Base-by-base conservation (phyloP, 2,888 invertebrate genomes). In the Phyto melanocephala region DNA sequence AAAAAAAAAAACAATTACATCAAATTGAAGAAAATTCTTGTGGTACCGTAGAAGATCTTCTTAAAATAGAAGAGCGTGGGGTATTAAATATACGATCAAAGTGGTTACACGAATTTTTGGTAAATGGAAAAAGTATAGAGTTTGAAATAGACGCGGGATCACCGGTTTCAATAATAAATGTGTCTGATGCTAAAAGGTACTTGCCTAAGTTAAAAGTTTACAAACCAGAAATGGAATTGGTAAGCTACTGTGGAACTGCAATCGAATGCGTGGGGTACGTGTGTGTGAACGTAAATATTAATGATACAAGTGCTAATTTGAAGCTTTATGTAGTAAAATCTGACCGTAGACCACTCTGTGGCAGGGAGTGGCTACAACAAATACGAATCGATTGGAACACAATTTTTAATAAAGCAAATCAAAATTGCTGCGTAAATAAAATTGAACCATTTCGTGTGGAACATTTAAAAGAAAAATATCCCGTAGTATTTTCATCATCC, bases 141-240 rank as follows among this genome's bases (percentile, higher is more conserved):
- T 68, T 77, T 37, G 68, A 77, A 62, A 33, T 77, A 13, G 76
- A 68, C 45, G 67, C 63, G 11, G 65, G 75, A 13, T 15, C 75
- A 8, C 47, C 67, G 20, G 75, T 76, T 8, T 33, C 78, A 35
- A 47, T 79, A 22, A 79, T 71, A 11, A 72, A 71, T 28, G 22
- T 71, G 7, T 20, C 24, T 2, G 75, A 63, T 24, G 54, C 28
- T 11, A 75, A 75, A 28, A 67, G 7, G 28, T 24, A 24, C 10
- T 10, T 70, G 20, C 45, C 15, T 13, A 50, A 68, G 17, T 47
- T 5, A 40, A 70, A 68, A 60, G 11, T 70, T 8, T 20, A 68
- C 11, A 17, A 47, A 52, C 50, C 71, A 8, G 45, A 71, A 22
- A 54, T 71, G 33, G 42, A 63, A 45, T 42, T 71, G 15, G 40